phyloP scores from a whole-genome alignment of 2,113 vertebrate genomes.

The Aleadryas rufinucha region DNA sequence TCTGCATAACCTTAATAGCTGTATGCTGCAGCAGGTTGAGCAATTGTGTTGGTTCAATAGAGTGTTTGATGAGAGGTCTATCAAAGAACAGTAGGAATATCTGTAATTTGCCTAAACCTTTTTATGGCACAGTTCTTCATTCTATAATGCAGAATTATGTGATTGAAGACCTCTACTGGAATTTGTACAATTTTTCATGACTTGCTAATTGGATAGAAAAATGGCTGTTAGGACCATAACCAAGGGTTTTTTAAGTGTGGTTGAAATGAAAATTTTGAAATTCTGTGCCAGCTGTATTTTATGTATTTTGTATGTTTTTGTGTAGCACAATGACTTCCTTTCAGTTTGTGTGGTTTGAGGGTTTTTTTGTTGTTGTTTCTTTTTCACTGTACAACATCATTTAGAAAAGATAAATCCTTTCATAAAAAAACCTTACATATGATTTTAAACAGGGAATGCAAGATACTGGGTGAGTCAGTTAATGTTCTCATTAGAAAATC shows the following conservation, averaged over 20 bases:
- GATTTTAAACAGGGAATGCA: not conserved
- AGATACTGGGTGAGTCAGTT: not conserved
- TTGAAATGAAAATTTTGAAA: not conserved
- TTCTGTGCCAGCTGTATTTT: not conserved
- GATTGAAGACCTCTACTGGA: not conserved
- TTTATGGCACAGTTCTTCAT: not conserved
- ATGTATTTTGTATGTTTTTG: not conserved
- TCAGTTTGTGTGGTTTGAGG: not conserved
- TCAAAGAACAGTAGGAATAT: not conserved
- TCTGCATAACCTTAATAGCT: not conserved
- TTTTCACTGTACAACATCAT: not conserved
- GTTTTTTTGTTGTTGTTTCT: not conserved
- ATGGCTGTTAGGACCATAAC: not conserved
- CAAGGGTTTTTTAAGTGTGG: not conserved
- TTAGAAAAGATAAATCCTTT: not conserved
- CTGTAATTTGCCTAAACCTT: not conserved
- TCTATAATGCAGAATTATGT: not conserved
- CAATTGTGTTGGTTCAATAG: not conserved
- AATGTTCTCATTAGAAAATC: conserved; percentile 32
- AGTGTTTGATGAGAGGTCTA: not conserved
- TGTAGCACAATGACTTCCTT: not conserved
- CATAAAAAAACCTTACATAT: not conserved
- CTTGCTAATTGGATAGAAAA: not conserved
- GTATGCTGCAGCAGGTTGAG: not conserved
- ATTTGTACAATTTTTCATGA: not conserved